phyloP scores from a whole-genome alignment of 2,113 vertebrate genomes.

The Neotragus pygmaeus region DNA sequence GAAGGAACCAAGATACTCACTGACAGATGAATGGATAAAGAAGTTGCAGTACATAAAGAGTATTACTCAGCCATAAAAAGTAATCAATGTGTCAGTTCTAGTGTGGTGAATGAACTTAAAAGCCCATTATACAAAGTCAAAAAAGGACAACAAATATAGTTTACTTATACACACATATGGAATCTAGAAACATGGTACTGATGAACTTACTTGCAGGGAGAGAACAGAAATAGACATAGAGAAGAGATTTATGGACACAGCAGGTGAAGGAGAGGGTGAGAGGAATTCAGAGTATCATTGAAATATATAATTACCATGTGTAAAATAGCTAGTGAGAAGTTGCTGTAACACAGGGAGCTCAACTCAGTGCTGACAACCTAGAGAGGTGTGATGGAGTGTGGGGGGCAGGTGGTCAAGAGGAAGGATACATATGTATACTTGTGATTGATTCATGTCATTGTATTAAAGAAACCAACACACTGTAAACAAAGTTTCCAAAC shows the following conservation, averaged over 20 bases:
- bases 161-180: neutral
- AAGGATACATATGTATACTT: neutral
- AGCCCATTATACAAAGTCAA: neutral
- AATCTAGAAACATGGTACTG: neutral
- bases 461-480: neutral
- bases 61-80: neutral
- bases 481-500: neutral
- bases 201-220: neutral
- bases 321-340: neutral
- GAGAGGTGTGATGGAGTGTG: neutral
- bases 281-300: neutral
- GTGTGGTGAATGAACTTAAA: neutral
- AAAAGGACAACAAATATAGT: neutral
- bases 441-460: neutral
- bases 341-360: neutral
- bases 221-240: neutral
- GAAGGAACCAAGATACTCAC: neutral
- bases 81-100: neutral
- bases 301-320: neutral
- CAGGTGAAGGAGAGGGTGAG: neutral
- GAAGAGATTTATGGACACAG: neutral
- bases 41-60: neutral
- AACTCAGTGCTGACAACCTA: neutral
- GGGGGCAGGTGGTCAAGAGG: accelerated
- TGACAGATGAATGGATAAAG: neutral